phyloP scores from a whole-genome alignment of 2,888 invertebrate species.

The Nudaria mundana region DNA sequence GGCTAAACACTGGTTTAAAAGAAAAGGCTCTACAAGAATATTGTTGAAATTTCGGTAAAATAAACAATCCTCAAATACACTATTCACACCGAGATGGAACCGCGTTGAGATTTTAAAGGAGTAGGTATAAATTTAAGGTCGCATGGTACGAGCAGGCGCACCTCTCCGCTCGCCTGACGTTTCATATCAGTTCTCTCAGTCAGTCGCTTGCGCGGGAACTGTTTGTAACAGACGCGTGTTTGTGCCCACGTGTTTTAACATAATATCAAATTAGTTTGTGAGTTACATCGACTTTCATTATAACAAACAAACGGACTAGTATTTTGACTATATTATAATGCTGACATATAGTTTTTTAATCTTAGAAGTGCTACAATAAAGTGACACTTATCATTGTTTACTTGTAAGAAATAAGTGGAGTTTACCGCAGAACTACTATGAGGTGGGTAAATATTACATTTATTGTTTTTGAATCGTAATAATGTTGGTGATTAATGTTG shows the following conservation, averaged over 20 bases:
- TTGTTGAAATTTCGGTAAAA: no score
- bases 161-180: constrained; percentile 32
- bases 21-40: no score
- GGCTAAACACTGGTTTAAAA: no score
- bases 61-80: neutral
- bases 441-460: constrained; percentile 35
- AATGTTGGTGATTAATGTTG: constrained; percentile 28
- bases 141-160: constrained; percentile 33
- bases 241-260: constrained; percentile 26
- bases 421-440: constrained; percentile 21
- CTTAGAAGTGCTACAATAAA: constrained; percentile 15
- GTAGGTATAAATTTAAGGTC: constrained; percentile 48
- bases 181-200: constrained; percentile 37
- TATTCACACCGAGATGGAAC: constrained; percentile 18
- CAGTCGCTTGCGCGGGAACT: constrained; percentile 51
- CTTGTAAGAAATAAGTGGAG: constrained; percentile 20
- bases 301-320: neutral
- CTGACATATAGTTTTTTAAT: neutral
- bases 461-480: constrained; percentile 17
- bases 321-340: neutral
- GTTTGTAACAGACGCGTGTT: constrained; percentile 40
- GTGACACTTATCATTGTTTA: constrained; percentile 27
- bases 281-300: constrained; percentile 6
- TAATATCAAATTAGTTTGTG: constrained; percentile 10
- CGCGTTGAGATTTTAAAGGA: constrained; percentile 21